phyloP scores from a whole-genome alignment of 53 echinoderm and acorn worm species.

The Henricia sp. region DNA sequence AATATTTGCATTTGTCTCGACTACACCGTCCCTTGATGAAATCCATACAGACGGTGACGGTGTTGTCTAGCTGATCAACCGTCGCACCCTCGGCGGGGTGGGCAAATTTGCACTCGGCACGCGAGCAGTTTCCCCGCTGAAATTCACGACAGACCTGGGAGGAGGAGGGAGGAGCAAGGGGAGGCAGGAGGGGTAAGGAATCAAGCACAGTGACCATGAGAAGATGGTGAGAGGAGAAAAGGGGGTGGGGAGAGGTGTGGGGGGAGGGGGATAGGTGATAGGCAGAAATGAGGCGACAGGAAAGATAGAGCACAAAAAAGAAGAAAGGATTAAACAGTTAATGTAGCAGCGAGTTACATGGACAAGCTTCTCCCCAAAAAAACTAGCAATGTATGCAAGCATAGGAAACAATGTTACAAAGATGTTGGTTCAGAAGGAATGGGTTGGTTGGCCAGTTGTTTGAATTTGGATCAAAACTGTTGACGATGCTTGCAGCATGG shows the following conservation, averaged over 20 bases:
- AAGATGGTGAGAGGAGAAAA: neutral
- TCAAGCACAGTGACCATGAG: neutral
- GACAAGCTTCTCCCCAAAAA: neutral
- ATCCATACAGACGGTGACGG: constrained; percentile 99
- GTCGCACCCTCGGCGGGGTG: constrained; percentile 97
- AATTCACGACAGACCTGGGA: constrained; percentile 98
- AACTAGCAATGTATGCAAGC: neutral
- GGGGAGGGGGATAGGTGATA: neutral
- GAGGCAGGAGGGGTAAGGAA: neutral
- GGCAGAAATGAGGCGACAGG: neutral
- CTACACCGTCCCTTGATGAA: constrained; percentile 98
- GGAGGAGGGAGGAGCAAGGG: neutral
- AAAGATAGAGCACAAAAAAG: constrained; percentile 11
- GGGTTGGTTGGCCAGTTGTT: too few species aligned
- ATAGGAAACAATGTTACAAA: neutral
- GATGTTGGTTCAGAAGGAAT: neutral
- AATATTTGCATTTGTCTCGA: constrained; percentile 99
- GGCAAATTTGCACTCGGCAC: constrained; percentile 99
- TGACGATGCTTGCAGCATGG: too few species aligned
- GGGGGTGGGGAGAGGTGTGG: neutral
- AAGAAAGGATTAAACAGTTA: neutral
- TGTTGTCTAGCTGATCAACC: constrained; percentile 94
- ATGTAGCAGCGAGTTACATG: neutral
- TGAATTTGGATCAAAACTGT: too few species aligned
- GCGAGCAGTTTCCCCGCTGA: constrained; percentile 96